Evolutionary conservation across 2,113 vertebrate species (phyloP).

Genomic region (Colinus virginianus): DNA sequence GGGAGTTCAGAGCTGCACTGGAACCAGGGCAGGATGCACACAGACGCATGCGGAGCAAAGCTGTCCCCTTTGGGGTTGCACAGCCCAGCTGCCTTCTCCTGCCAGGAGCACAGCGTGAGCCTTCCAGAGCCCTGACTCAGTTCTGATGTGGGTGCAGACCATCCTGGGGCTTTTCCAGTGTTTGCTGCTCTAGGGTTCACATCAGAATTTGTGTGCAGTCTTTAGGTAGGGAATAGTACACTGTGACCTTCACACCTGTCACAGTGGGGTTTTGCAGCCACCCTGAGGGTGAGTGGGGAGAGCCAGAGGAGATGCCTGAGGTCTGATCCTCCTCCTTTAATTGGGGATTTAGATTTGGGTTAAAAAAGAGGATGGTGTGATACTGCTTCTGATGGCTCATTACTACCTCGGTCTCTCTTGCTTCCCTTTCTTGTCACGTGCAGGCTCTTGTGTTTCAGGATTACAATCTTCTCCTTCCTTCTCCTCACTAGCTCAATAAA

Average conservation of each 20-base stretch:
- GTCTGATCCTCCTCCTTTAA: not conserved
- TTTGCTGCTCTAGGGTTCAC: not conserved
- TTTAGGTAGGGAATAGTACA: not conserved
- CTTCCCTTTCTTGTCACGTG: constrained; percentile 50
- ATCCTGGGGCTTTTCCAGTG: not conserved
- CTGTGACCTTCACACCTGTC: not conserved
- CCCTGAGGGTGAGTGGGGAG: not conserved
- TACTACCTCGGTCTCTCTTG: not conserved
- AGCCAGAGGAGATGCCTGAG: not conserved
- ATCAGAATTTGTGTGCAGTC: not conserved
- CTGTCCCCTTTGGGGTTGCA: not conserved
- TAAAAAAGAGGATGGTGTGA: not conserved
- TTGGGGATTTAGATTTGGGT: not conserved
- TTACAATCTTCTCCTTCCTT: constrained; percentile 31
- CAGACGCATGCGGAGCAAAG: not conserved
- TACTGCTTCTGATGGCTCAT: not conserved
- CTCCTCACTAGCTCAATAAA: constrained; percentile 37
- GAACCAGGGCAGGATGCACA: not conserved
- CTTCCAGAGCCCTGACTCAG: not conserved
- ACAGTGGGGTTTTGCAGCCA: not conserved
- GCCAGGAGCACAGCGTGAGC: not conserved
- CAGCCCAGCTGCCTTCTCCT: not conserved
- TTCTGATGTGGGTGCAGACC: accelerated
- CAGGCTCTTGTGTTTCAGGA: constrained; percentile 43
- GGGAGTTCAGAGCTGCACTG: not conserved